Conservation (phyloP, 2,888 invertebrate genomes). For the Pandemis cinnamomeana region DNA sequence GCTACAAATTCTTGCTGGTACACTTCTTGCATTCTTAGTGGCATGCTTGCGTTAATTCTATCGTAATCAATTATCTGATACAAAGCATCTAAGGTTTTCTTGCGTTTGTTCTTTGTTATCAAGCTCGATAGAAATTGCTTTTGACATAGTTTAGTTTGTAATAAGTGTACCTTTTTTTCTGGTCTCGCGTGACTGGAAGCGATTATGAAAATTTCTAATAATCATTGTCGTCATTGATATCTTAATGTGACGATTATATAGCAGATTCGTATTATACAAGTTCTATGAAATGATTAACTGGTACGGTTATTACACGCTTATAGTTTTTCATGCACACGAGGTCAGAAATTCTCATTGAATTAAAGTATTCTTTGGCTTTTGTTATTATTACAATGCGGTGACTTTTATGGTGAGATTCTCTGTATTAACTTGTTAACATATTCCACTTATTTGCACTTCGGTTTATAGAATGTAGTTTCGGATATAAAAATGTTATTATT, state of each 20-base stretch:
- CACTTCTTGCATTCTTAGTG: background rate
- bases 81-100: background rate
- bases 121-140: background rate
- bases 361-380: background rate
- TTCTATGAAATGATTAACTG: conserved; percentile 27
- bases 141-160: background rate
- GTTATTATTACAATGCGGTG: background rate
- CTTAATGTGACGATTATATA: conserved; percentile 39
- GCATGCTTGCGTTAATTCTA: background rate
- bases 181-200: conserved; percentile 20
- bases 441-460: background rate
- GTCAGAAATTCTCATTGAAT: background rate
- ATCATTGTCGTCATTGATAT: conserved; percentile 36
- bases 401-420: background rate
- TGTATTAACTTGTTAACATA: background rate
- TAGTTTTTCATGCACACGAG: background rate
- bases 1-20: background rate
- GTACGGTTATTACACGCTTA: conserved; percentile 16
- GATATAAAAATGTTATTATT: background rate
- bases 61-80: background rate
- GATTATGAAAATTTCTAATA: conserved; percentile 34
- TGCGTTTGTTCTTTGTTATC: background rate
- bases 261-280: conserved; percentile 17
- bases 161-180: conserved; percentile 9
- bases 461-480: background rate